Evolutionary conservation across 2,797 vertebrate species (phyloP).

Genomic region (Lacerta viridis): DNA sequence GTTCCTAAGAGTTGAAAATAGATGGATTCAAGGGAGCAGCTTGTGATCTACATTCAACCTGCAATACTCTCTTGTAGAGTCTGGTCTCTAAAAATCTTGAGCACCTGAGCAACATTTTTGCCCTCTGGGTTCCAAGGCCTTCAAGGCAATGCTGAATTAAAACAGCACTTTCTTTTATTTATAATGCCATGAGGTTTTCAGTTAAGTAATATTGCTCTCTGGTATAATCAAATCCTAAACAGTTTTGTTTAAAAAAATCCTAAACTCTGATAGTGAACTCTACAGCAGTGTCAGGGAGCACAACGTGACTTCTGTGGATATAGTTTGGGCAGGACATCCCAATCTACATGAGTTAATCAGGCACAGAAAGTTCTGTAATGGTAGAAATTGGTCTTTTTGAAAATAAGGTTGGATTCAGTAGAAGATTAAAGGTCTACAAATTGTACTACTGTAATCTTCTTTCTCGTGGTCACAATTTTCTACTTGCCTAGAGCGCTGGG

Average conservation of each 20-base stretch:
- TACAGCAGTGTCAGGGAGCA: background rate
- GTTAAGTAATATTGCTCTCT: conserved; percentile 29
- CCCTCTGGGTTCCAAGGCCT: background rate
- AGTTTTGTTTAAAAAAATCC: background rate
- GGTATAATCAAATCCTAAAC: background rate
- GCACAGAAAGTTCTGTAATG: conserved; percentile 7
- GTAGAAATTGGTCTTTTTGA: background rate
- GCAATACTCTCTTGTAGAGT: background rate
- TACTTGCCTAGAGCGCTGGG: background rate
- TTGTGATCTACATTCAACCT: background rate
- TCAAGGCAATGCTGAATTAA: background rate
- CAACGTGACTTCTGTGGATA: background rate
- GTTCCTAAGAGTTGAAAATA: conserved; percentile 13
- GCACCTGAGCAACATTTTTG: background rate
- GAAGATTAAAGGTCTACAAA: conserved; percentile 38
- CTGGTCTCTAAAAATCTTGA: background rate
- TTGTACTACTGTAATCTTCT: conserved; percentile 38
- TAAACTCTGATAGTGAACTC: conserved; percentile 1
- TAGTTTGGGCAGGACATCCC: background rate
- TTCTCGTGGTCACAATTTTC: conserved; percentile 37
- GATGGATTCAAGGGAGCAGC: background rate
- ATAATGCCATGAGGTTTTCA: background rate
- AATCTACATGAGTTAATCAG: conserved; percentile 6
- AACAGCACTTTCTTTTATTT: background rate
- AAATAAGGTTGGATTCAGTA: conserved; percentile 22